A percentile compares a stretch with the other conserved stretches of the same genome.
Conservation (phyloP, 2,888 invertebrate species). For the Callimorpha dominula region DNA sequence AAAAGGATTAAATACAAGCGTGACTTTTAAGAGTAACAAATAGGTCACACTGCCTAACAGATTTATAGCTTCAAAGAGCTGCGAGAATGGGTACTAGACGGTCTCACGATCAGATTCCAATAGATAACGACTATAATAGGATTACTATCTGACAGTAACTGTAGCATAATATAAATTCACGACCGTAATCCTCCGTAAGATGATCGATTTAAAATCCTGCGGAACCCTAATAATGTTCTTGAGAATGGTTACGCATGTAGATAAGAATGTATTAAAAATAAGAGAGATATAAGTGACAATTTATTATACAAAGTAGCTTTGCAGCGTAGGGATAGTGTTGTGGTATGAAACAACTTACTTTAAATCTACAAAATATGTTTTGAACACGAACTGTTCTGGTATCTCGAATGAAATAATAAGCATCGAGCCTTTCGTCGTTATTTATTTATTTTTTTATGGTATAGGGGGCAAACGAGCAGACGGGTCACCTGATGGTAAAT, state of each 20-base stretch:
- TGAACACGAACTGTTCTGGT: not conserved
- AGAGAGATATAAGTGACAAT: not conserved
- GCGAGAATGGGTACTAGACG: constrained; percentile 40
- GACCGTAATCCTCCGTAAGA: constrained; percentile 49
- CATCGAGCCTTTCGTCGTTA: not conserved
- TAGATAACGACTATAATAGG: constrained; percentile 59
- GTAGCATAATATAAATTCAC: constrained; percentile 57
- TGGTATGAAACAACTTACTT: not conserved
- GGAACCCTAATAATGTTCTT: constrained; percentile 37
- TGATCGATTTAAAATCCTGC: constrained; percentile 43
- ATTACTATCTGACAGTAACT: constrained; percentile 56
- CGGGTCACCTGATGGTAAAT: no score
- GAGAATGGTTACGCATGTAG: constrained; percentile 30
- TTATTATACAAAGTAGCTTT: constrained; percentile 12
- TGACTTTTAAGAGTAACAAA: constrained; percentile 48
- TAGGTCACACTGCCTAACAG: constrained; percentile 48
- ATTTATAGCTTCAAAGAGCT: constrained; percentile 43
- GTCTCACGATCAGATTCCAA: constrained; percentile 59
- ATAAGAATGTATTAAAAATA: constrained; percentile 17
- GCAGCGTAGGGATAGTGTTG: not conserved
- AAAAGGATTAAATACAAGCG: constrained; percentile 45
- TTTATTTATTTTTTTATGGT: no score
- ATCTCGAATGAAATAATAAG: not conserved
- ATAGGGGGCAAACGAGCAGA: no score
- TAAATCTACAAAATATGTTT: not conserved